Base-by-base conservation (phyloP, 1,140 invertebrate genomes). In the Diachasmimorpha longicaudata region DNA sequence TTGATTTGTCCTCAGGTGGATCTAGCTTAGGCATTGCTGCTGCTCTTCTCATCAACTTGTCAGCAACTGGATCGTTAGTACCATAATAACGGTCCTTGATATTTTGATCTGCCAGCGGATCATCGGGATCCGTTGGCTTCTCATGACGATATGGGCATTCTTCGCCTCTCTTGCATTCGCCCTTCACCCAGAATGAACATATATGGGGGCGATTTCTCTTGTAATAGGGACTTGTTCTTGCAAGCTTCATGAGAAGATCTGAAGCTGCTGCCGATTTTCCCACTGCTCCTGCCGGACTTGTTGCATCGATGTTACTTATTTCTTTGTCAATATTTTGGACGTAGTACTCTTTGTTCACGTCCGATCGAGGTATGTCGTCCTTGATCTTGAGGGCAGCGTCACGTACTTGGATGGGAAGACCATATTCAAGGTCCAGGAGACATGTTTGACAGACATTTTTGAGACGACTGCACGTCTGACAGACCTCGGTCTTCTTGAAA, bases 381-480 rank as follows among this genome's bases (percentile, higher is more conserved):
- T 96, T 95, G 23, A 99, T 93, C 87, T 97, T 97, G 0, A 99
- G 89, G 0, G 98, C 98, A 14, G 96, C 94, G 90, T 99, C 99
- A 80, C 99, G 91, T 4, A 99, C 98, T 92, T 97, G 96, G 80
- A 96, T 97, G 0, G 96, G 96, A 14, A 97, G 84, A 71, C 98
- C 98, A 90, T 99, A 99, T 87, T 99, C 98, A 66, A 99, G 90
- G 90, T 99, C 99, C 37, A 99, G 87, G 1, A 99, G 90, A 89
- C 99, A 99, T 2, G 99, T 99, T 87, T 99, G 99, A 88, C 99
- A 99, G 0, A 99, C 98, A 90, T 99, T 99, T 85, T 99, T 99
- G 14, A 99, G 85, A 80, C 98, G 96, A 66, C 96, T 96, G 89
- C 99, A 99, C 0, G 98, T 99, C 85, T 99, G 99, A 89, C 99